Conservation (phyloP, 2,797 vertebrate species). For the Gymnothorax javanicus region DNA sequence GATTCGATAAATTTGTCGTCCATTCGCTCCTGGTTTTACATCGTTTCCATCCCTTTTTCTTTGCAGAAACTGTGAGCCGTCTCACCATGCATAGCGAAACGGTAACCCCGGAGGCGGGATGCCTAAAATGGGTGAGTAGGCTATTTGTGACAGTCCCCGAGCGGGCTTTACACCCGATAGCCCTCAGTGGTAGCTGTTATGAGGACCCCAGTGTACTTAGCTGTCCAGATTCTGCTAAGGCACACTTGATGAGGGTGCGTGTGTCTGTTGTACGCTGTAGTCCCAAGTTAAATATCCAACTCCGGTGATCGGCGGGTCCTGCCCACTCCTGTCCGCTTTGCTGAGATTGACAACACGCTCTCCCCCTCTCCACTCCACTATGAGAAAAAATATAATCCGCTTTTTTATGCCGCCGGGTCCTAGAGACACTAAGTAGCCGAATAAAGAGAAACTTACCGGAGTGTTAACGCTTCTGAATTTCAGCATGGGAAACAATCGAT, state of each 20-base stretch:
- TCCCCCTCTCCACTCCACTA: slow-evolving; percentile 53
- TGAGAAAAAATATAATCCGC: slow-evolving; percentile 72
- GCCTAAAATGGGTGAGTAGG: slow-evolving; percentile 42
- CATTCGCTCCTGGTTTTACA: slow-evolving; percentile 48
- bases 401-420: slow-evolving; percentile 67
- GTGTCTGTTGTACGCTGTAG: slow-evolving; percentile 71
- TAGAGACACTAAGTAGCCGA: slow-evolving; percentile 53
- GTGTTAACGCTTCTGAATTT: slow-evolving; percentile 3
- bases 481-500: slow-evolving; percentile 9
- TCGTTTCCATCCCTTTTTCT: slow-evolving; percentile 48
- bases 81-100: slow-evolving; percentile 57
- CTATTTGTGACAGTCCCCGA: slow-evolving; percentile 59
- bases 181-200: slow-evolving; percentile 66
- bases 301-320: slow-evolving; percentile 71
- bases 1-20: slow-evolving; percentile 40
- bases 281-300: slow-evolving; percentile 80
- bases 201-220: slow-evolving; percentile 66
- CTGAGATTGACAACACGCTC: slow-evolving; percentile 72
- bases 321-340: slow-evolving; percentile 75
- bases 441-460: background rate
- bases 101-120: slow-evolving; percentile 54
- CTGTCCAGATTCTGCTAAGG: slow-evolving; percentile 65
- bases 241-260: slow-evolving; percentile 71
- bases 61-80: slow-evolving; percentile 51
- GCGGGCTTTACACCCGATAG: slow-evolving; percentile 62